phyloP scores from a whole-genome alignment of 1,140 invertebrate species.

The Latrodectus geometricus region DNA sequence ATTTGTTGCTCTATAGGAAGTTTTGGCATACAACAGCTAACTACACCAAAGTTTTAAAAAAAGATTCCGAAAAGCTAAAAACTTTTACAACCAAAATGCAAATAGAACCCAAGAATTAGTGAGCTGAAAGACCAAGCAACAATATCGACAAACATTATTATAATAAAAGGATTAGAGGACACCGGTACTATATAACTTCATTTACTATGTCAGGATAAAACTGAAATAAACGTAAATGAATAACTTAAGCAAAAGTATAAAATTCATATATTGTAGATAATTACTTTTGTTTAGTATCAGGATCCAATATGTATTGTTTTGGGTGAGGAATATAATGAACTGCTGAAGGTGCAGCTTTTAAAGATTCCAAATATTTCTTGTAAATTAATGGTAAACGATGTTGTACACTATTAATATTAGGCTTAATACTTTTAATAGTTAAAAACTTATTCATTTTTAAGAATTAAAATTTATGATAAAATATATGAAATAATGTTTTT shows the following conservation, averaged over 20 bases:
- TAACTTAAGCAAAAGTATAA: constrained; percentile 69
- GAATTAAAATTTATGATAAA: too few relatives aligned
- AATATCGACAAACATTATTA: neutral
- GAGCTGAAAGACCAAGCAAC: neutral
- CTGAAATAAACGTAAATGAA: constrained; percentile 65
- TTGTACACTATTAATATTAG: constrained; percentile 27
- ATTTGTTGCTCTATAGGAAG: too few relatives aligned
- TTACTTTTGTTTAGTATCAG: constrained; percentile 79
- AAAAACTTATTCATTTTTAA: constrained; percentile 46
- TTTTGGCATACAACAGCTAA: too few relatives aligned
- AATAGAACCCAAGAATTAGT: neutral
- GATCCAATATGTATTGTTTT: constrained; percentile 80
- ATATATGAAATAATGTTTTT: too few relatives aligned
- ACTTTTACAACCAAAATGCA: too few relatives aligned
- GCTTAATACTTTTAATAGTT: constrained; percentile 37
- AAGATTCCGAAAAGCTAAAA: too few relatives aligned
- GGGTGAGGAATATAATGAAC: constrained; percentile 87
- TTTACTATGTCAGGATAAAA: constrained; percentile 68
- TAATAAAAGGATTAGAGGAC: constrained; percentile 58
- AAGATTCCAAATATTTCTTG: constrained; percentile 88
- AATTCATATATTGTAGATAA: too few relatives aligned
- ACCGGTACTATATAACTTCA: constrained; percentile 48
- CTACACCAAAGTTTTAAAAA: too few relatives aligned
- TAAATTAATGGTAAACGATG: constrained; percentile 82
- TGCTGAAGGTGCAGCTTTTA: constrained; percentile 77